Percentiles rank a stretch among this genome's conserved stretches.
Conservation (phyloP, 2,888 invertebrate species). For the Malacosoma neustria region DNA sequence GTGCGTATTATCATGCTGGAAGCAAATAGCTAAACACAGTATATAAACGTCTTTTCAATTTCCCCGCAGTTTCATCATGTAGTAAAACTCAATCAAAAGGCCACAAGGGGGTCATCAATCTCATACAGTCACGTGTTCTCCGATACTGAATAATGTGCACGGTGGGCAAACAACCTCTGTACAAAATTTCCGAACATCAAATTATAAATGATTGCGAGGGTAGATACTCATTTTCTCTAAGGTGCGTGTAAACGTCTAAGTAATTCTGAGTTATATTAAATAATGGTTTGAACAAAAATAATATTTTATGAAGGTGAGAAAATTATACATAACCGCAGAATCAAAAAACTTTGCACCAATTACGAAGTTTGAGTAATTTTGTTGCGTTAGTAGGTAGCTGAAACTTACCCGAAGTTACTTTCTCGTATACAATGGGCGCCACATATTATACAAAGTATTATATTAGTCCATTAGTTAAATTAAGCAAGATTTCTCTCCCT, state of each 20-base stretch:
- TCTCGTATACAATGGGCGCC: constrained; percentile 23
- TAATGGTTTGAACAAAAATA: neutral
- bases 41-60: neutral
- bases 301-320: constrained; percentile 5
- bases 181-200: constrained; percentile 23
- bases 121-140: constrained; percentile 47
- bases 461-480: constrained; percentile 68
- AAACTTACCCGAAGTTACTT: constrained; percentile 24
- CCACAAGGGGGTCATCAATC: constrained; percentile 46
- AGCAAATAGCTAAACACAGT: constrained; percentile 1
- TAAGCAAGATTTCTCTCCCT: constrained; percentile 64
- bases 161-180: constrained; percentile 23
- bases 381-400: constrained; percentile 15
- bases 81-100: constrained; percentile 1
- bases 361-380: constrained; percentile 30
- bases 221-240: constrained; percentile 5
- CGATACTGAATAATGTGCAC: constrained; percentile 35
- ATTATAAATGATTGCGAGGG: constrained; percentile 27
- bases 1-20: constrained; percentile 1
- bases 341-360: constrained; percentile 26
- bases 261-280: neutral
- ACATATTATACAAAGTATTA: constrained; percentile 34
- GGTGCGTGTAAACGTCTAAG: constrained; percentile 5
- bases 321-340: constrained; percentile 20
- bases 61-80: neutral